Evolutionary conservation across 2,113 vertebrate genomes (phyloP).

Genomic region (Apaloderma vittatum): DNA sequence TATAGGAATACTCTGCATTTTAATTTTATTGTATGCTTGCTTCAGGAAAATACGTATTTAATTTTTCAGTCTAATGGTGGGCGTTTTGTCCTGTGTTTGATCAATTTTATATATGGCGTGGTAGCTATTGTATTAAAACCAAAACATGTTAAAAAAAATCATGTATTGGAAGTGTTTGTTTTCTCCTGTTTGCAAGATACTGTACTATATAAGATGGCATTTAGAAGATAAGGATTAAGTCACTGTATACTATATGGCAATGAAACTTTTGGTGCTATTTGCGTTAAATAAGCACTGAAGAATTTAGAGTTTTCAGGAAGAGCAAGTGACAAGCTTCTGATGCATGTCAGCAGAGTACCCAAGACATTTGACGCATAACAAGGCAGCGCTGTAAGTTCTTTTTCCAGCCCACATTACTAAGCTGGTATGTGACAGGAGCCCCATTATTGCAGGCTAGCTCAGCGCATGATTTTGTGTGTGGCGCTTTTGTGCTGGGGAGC

Average conservation of each 20-base stretch:
- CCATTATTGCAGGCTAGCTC: not conserved
- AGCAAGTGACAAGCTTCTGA: not conserved
- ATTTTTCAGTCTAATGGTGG: not conserved
- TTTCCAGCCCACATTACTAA: not conserved
- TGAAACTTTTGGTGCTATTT: not conserved
- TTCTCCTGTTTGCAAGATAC: not conserved
- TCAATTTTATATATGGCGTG: not conserved
- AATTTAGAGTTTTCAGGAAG: not conserved
- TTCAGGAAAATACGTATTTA: not conserved
- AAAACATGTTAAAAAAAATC: not conserved
- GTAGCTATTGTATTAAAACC: not conserved
- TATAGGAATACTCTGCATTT: not conserved
- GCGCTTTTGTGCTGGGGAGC: not conserved
- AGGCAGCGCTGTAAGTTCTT: constrained; percentile 11
- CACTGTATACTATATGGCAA: not conserved
- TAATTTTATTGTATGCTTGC: not conserved
- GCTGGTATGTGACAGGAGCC: not conserved
- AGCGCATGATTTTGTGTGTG: accelerated
- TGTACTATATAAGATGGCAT: not conserved
- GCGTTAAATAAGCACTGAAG: constrained; percentile 9
- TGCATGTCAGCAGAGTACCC: not conserved
- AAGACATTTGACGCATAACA: not conserved
- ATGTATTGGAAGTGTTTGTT: not conserved
- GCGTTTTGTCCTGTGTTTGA: not conserved
- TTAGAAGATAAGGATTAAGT: not conserved